Conservation (phyloP, 1,140 invertebrate genomes). For the Globodera rostochiensis region DNA sequence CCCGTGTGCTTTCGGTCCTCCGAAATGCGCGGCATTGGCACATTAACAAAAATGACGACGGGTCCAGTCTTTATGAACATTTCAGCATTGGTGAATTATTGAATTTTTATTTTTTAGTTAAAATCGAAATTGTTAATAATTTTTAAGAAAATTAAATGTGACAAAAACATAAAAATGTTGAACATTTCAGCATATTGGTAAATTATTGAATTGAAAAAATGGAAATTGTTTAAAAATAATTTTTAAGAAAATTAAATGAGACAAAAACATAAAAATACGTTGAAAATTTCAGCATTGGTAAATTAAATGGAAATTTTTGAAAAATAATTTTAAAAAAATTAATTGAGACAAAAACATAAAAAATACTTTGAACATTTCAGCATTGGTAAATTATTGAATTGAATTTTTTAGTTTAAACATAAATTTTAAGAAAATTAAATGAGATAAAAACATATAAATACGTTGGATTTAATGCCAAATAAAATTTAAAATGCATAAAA, state of each 20-base stretch:
- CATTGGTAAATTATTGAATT: too few relatives aligned
- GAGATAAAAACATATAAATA: background rate
- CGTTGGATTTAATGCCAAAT: background rate
- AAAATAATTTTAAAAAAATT: conserved; percentile 9
- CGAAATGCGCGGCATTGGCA: background rate
- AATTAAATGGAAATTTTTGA: background rate
- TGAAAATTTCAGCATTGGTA: background rate
- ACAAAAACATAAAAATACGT: background rate
- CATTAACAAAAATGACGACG: background rate
- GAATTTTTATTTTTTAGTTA: background rate
- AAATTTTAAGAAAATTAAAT: too few relatives aligned
- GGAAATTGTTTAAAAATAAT: background rate
- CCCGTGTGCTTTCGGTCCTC: conserved; percentile 24
- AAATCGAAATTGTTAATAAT: background rate
- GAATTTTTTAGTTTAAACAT: background rate
- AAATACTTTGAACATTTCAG: too few relatives aligned
- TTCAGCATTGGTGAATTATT: background rate
- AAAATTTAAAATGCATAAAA: background rate
- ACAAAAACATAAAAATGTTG: too few relatives aligned
- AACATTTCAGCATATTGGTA: background rate
- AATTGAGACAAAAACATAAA: too few relatives aligned
- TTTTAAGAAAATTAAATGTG: conserved; percentile 16
- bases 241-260: too few relatives aligned
- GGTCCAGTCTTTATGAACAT: conserved; percentile 19
- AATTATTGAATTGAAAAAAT: too few relatives aligned